Evolutionary conservation across 2,797 vertebrate species (phyloP), one percentile per base, ranked within the genome.

Genomic region (Alfaro cultratus): DNA sequence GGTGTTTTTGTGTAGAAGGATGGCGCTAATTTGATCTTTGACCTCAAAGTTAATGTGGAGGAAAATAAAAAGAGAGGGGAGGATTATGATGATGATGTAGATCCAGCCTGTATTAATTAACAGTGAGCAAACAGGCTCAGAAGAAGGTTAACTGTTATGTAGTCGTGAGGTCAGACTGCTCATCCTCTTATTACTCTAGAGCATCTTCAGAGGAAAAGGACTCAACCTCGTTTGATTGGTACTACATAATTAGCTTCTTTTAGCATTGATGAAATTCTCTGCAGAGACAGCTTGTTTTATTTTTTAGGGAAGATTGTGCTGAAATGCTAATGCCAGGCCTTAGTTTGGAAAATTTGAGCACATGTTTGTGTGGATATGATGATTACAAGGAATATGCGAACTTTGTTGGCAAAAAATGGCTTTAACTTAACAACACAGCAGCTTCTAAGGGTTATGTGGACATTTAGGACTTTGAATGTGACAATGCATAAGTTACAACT

Each of bases 21-120:
- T 72, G 45, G 23, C 16, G 47, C 53, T 76, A 34, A 51, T 45
- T 23, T 74, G 31, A 47, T 55, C 76, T 43, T n/a, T 73, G 76
- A 90, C 78, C 82, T 80, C 57, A 57, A 78, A 83, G 60, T 76
- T 68, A 83, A 49, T 77, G 51, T 18, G 43, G 76, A 85, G 67
- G 34, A 83, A 79, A 80, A 51, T 26, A 51, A 46, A 67, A 21
- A 68, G 16, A 83, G 68, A 26, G 16, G 60, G n/a, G 41, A 55
- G 68, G 77, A 76, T 79, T 76, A 80, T 64, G 47, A 90, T 76
- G 83, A 83, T 57, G 83, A 83, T 64, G 71, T 18, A 41, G 80
- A 82, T 83, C 74, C 84, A 60, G 60, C 60, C 47, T 77, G 71
- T 81, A 83, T 89, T 86, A 86, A 90, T 90, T 87, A 85, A 77